Evolutionary conservation across 2,888 invertebrate genomes (phyloP), one percentile per base, ranked within the genome.

Genomic region (Xestia c-nigrum): DNA sequence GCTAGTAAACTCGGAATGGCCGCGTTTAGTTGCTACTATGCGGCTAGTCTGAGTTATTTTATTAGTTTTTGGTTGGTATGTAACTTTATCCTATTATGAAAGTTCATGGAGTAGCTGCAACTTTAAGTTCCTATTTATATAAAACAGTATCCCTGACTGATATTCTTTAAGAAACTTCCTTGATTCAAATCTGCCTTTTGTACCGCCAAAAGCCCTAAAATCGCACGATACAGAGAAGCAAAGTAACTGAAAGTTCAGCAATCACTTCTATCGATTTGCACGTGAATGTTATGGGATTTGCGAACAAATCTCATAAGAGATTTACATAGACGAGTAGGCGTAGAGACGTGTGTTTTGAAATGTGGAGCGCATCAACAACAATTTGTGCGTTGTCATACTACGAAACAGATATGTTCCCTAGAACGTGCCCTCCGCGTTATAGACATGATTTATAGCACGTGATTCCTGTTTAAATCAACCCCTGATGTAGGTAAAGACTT

Each of bases 401-500:
- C 86, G 86, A 88, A 87, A 88, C 88, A 85, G 78, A 83, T 81
- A 87, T 87, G 88, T 87, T 89, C 86, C 83, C 84, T 86, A 83
- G 88, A 89, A 90, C 89, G 86, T 87, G 87, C 85, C 90, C 89
- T 88, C 85, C 71, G 70, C 82, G 74, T 81, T 80, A 85, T 83
- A 78, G 83, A 87, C 84, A 87, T 91, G 91, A 92, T 93, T 91
- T 90, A 90, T 89, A 86, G 80, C 74, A 74, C 86, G 83, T 78
- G 88, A 88, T 88, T 83, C 88, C 74, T 84, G 83, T 88, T 88
- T 85, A 88, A 87, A 90, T 88, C 88, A 77, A 88, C 89, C 89
- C 78, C 83, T 86, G 85, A 84, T 85, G n/a, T n/a, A n/a, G n/a
- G 84, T 85, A 86, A 85, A 83, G 79, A 77, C 80, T 74, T 84